A percentile compares a stretch with the other conserved stretches of the same genome.
Conservation (phyloP, 2,113 vertebrate species). For the Crypturellus undulatus region DNA sequence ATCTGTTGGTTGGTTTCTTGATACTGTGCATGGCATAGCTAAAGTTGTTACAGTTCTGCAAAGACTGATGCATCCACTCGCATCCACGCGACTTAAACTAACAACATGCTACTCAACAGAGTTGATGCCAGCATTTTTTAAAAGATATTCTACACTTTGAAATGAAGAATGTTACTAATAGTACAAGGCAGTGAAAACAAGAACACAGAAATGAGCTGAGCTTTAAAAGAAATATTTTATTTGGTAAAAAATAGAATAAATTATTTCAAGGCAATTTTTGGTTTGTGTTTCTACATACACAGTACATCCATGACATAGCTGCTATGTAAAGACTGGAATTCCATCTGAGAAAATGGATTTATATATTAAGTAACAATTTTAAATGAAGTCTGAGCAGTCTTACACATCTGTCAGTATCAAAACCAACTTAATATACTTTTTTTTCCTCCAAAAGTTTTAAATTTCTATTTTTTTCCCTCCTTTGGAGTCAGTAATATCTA, state of each 20-base stretch:
- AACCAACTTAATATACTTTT: neutral
- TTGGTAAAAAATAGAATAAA: conserved; percentile 73
- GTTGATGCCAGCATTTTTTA: neutral
- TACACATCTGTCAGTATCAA: neutral
- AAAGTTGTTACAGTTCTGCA: neutral
- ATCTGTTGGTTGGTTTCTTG: neutral
- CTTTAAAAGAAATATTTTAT: conserved; percentile 66
- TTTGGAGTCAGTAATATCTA: neutral
- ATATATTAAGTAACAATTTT: neutral
- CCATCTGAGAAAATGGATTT: neutral
- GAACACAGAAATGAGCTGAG: neutral
- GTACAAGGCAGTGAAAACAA: neutral
- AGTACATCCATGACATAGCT: conserved; percentile 18
- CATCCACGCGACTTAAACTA: neutral
- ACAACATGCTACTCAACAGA: neutral
- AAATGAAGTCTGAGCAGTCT: neutral
- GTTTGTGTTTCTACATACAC: conserved; percentile 36
- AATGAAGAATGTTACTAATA: neutral
- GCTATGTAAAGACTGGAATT: conserved; percentile 9
- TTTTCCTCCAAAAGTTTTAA: neutral
- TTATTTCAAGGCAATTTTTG: conserved; percentile 56
- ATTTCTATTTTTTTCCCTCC: neutral
- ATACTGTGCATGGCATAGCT: neutral
- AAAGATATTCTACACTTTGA: neutral
- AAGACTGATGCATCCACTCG: neutral